These are phyloP conservation scores for Ctenomys sociabilis DNA, from an alignment of 2,113 vertebrate species.

Conservation along the genomic window DNA sequence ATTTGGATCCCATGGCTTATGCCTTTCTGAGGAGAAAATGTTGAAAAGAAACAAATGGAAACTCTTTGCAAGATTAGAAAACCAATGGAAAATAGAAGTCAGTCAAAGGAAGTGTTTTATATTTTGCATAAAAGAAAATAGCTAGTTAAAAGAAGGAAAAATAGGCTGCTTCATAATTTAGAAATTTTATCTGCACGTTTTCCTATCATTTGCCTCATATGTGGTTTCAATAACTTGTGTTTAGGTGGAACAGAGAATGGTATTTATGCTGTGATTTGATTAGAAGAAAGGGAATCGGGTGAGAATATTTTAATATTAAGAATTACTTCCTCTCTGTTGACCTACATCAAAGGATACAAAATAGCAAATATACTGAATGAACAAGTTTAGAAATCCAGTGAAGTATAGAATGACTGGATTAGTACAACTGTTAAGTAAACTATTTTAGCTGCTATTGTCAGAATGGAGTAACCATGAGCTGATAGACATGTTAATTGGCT, in stretches of 20 bases:
- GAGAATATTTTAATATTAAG: constrained; percentile 73
- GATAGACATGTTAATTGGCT: not conserved
- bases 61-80: constrained; percentile 59
- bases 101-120: constrained; percentile 52
- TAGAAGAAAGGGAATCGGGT: constrained; percentile 69
- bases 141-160: not conserved
- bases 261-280: constrained; percentile 75
- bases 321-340: not conserved
- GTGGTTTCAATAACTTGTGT: constrained; percentile 49
- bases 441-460: not conserved
- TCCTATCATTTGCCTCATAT: constrained; percentile 54
- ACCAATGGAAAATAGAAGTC: constrained; percentile 38
- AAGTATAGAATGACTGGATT: not conserved
- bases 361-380: not conserved
- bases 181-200: not conserved
- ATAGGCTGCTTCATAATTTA: not conserved
- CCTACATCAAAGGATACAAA: not conserved
- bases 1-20: constrained; percentile 18
- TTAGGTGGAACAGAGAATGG: constrained; percentile 44
- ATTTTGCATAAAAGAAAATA: constrained; percentile 29
- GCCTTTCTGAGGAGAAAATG: constrained; percentile 27
- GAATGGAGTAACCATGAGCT: not conserved
- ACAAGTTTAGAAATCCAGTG: not conserved
- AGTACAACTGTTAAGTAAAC: not conserved
- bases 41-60: constrained; percentile 53